Percentiles rank a stretch among this genome's conserved stretches.
Conservation (phyloP, 2,888 invertebrate genomes). For the Agriopis aurantiaria region DNA sequence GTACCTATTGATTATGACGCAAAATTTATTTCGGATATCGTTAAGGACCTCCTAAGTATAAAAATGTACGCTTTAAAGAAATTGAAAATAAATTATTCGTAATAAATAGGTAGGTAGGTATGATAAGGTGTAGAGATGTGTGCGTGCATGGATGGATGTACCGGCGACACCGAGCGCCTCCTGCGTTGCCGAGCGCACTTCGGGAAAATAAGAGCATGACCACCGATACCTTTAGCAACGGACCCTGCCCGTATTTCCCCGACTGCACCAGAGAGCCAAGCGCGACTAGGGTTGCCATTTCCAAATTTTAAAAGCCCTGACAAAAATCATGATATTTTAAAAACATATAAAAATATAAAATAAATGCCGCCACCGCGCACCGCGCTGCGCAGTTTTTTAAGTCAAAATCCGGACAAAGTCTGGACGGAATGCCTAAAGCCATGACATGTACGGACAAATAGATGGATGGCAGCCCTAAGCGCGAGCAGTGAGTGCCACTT, state of each 20-base stretch:
- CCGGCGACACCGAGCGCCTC: slow-evolving; percentile 5
- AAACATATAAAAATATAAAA: no score
- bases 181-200: slow-evolving; percentile 1
- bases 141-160: slow-evolving; percentile 66
- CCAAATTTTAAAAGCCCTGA: no score
- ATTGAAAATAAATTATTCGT: slow-evolving; percentile 79
- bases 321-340: no score
- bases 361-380: no score
- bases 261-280: slow-evolving; percentile 3
- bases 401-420: no score
- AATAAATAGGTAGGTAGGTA: slow-evolving; percentile 83
- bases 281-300: no score
- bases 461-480: neutral
- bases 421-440: no score
- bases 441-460: no score
- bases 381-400: no score
- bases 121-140: slow-evolving; percentile 77
- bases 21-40: slow-evolving; percentile 70
- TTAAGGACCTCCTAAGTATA: slow-evolving; percentile 84
- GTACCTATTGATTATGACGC: slow-evolving; percentile 66
- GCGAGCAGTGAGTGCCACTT: slow-evolving; percentile 27
- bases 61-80: slow-evolving; percentile 87
- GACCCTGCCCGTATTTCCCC: slow-evolving; percentile 28
- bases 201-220: slow-evolving; percentile 20
- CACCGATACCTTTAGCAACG: slow-evolving; percentile 5